Conservation (phyloP, 2,113 vertebrate species). For the Falco punctatus region DNA sequence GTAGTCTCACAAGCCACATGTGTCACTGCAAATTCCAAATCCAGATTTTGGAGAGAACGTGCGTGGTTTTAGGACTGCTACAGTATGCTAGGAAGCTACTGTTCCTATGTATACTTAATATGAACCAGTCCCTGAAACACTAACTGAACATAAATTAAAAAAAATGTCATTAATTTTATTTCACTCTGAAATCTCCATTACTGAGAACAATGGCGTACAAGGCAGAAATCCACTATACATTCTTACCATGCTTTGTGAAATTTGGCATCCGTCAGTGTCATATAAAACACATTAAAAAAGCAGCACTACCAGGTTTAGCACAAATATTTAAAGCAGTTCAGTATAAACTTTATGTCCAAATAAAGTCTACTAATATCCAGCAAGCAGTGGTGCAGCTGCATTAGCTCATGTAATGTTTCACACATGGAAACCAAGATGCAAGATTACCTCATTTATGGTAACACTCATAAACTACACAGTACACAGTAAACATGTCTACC, state of each 20-base stretch:
- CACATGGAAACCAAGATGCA: conserved; percentile 78
- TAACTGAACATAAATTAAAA: conserved; percentile 52
- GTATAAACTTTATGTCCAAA: conserved; percentile 69
- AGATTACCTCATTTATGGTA: conserved; percentile 84
- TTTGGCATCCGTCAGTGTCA: conserved; percentile 32
- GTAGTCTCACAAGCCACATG: background rate
- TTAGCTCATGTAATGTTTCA: conserved; percentile 86
- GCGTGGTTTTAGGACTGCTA: background rate
- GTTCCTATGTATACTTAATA: conserved; percentile 35
- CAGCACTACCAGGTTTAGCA: conserved; percentile 59
- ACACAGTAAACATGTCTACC: conserved; percentile 90
- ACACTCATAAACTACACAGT: conserved; percentile 87
- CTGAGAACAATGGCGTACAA: background rate
- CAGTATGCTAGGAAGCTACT: conserved; percentile 30
- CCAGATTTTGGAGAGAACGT: background rate
- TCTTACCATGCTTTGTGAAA: conserved; percentile 17
- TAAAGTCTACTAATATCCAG: conserved; percentile 65
- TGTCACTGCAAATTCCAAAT: conserved; percentile 6
- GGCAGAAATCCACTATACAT: background rate
- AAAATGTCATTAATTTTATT: conserved; percentile 24
- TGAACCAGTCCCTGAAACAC: conserved; percentile 32
- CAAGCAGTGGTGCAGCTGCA: conserved; percentile 74
- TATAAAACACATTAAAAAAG: conserved; percentile 61
- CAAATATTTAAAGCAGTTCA: conserved; percentile 69
- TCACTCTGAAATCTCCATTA: conserved; percentile 13